Conservation (phyloP, 2,797 vertebrate species). For the Anguilla marmorata region DNA sequence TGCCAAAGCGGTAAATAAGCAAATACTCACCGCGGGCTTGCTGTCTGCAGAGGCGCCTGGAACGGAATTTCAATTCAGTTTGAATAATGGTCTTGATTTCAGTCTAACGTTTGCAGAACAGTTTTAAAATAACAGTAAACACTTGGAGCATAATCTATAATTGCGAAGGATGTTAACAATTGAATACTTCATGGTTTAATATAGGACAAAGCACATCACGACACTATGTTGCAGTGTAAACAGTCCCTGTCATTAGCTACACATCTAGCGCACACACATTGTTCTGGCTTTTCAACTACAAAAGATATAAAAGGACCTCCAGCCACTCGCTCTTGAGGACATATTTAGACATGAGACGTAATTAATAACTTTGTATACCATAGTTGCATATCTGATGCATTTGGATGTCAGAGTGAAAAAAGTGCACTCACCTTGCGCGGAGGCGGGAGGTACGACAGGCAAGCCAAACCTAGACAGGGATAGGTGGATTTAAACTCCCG, state of each 20-base stretch:
- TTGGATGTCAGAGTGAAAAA: background rate
- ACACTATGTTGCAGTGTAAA: background rate
- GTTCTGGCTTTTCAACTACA: background rate
- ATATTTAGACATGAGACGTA: background rate
- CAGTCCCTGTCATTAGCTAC: background rate
- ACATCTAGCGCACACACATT: background rate
- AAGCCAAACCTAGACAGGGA: conserved; percentile 72
- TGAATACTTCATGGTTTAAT: background rate
- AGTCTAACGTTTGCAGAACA: too few relatives aligned
- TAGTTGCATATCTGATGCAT: background rate
- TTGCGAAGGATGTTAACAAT: too few relatives aligned
- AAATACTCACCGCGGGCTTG: conserved; percentile 71
- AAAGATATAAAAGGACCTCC: background rate
- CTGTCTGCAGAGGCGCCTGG: conserved; percentile 65
- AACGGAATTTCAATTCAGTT: conserved; percentile 37
- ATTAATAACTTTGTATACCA: background rate
- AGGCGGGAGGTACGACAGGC: conserved; percentile 58
- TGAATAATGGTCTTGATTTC: background rate
- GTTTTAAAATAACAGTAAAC: too few relatives aligned
- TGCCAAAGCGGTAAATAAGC: background rate
- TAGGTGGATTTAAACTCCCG: background rate
- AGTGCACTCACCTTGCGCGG: conserved; percentile 61
- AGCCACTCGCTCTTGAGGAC: background rate
- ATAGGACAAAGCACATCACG: background rate
- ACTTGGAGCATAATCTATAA: too few relatives aligned